A percentile compares a stretch with the other conserved stretches of the same genome.
Conservation (phyloP, 92 coral and sea anemone genomes). For the Zoanthus gigantus region DNA sequence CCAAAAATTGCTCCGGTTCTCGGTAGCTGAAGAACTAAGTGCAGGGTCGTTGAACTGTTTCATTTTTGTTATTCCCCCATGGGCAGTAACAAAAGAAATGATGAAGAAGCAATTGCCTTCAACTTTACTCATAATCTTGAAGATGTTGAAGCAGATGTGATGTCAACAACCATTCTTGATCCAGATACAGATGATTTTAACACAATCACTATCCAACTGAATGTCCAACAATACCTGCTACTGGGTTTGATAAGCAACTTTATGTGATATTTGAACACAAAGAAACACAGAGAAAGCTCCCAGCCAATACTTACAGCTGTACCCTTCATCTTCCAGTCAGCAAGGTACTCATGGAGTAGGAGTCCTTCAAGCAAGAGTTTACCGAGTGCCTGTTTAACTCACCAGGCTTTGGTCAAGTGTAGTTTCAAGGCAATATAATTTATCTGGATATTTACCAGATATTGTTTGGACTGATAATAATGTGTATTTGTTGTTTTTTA, state of each 20-base stretch:
- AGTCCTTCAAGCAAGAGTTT: constrained; percentile 65
- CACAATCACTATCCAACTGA: constrained; percentile 54
- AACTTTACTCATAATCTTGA: constrained; percentile 74
- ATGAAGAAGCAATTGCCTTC: constrained; percentile 76
- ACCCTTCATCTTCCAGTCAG: constrained; percentile 65
- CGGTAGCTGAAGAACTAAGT: constrained; percentile 49
- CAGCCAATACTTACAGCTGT: constrained; percentile 65
- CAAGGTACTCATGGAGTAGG: constrained; percentile 57
- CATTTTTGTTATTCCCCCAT: constrained; percentile 41
- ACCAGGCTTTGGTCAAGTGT: constrained; percentile 72
- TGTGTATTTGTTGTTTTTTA: constrained; percentile 1
- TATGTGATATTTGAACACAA: constrained; percentile 57
- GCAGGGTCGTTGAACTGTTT: constrained; percentile 58
- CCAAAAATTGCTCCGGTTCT: constrained; percentile 65
- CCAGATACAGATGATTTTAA: constrained; percentile 60
- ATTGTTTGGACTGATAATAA: not conserved
- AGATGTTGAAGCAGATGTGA: constrained; percentile 66
- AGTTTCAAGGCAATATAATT: constrained; percentile 21
- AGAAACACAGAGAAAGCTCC: constrained; percentile 59
- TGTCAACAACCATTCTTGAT: constrained; percentile 61
- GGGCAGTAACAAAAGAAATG: constrained; percentile 60
- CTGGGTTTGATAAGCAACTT: constrained; percentile 57
- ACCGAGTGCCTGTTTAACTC: constrained; percentile 71
- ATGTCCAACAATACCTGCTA: constrained; percentile 60
- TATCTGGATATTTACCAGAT: not conserved